phyloP scores from a whole-genome alignment of 2,113 vertebrate genomes.

The mouse (Mus musculus) region DNA sequence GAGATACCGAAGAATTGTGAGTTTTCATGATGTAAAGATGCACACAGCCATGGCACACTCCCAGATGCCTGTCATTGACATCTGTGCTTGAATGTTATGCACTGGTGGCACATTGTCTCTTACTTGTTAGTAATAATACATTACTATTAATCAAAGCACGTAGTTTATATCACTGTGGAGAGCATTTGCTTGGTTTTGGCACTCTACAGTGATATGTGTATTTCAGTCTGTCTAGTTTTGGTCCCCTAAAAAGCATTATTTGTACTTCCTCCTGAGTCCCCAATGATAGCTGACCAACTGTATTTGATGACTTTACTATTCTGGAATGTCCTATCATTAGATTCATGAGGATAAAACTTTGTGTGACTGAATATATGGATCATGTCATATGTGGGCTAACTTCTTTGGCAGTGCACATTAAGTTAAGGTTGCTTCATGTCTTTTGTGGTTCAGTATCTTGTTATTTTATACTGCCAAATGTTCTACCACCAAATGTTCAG shows the following conservation, averaged over 20 bases:
- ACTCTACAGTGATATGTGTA: neutral
- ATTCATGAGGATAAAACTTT: neutral
- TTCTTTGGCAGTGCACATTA: neutral
- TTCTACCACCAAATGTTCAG: neutral
- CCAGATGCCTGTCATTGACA: neutral
- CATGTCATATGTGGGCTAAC: too few species aligned
- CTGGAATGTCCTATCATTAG: neutral
- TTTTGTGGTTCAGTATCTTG: neutral
- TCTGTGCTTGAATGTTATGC: neutral
- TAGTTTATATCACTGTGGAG: neutral
- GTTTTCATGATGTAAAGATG: neutral
- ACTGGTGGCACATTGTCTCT: neutral
- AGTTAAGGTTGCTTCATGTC: neutral
- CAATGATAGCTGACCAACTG: neutral
- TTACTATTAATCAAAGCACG: neutral
- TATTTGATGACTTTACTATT: neutral
- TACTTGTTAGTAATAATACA: neutral
- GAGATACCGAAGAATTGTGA: fast-evolving
- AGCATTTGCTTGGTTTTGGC: neutral
- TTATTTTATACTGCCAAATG: neutral
- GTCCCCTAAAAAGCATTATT: neutral
- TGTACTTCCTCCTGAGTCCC: neutral
- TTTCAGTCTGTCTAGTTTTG: neutral
- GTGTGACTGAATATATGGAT: neutral
- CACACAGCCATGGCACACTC: neutral